Evolutionary conservation across 2,797 vertebrate genomes (phyloP).

Genomic region (Tapera naevia): DNA sequence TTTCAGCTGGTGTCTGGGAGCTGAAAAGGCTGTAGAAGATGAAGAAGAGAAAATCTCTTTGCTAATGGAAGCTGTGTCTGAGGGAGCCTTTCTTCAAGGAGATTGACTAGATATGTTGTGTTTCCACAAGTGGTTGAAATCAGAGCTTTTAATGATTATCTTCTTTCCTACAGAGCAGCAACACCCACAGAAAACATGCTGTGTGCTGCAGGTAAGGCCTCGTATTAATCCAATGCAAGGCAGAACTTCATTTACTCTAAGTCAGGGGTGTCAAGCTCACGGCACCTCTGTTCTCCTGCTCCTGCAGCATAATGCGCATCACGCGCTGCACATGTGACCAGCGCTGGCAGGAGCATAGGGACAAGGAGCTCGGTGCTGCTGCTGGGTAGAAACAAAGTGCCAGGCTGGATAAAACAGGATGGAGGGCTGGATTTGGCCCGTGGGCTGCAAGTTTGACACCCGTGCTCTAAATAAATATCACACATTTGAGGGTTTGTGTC

Average conservation of each 20-base stretch:
- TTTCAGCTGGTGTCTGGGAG: background rate
- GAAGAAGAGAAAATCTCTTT: background rate
- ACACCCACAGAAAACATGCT: conserved; percentile 12
- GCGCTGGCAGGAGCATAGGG: too few relatives aligned
- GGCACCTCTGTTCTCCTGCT: too few relatives aligned
- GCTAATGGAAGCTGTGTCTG: background rate
- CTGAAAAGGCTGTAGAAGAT: background rate
- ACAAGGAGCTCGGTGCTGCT: too few relatives aligned
- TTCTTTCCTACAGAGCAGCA: conserved; percentile 54
- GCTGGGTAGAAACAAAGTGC: too few relatives aligned
- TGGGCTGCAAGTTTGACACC: too few relatives aligned
- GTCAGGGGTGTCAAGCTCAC: too few relatives aligned
- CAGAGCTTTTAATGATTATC: background rate
- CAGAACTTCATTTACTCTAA: background rate
- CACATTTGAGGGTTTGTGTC: background rate
- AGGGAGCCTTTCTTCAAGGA: background rate
- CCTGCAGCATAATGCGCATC: too few relatives aligned
- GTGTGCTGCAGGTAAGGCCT: conserved; percentile 72
- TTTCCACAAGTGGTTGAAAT: background rate
- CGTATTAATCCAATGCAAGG: background rate
- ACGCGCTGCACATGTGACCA: too few relatives aligned
- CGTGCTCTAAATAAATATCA: background rate
- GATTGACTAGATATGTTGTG: fast-evolving
- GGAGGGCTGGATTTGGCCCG: too few relatives aligned
- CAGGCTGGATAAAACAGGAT: too few relatives aligned